Evolutionary conservation across 2,888 invertebrate genomes (phyloP), one percentile per base, ranked within the genome.

Genomic region (Aspidapion aeneum): DNA sequence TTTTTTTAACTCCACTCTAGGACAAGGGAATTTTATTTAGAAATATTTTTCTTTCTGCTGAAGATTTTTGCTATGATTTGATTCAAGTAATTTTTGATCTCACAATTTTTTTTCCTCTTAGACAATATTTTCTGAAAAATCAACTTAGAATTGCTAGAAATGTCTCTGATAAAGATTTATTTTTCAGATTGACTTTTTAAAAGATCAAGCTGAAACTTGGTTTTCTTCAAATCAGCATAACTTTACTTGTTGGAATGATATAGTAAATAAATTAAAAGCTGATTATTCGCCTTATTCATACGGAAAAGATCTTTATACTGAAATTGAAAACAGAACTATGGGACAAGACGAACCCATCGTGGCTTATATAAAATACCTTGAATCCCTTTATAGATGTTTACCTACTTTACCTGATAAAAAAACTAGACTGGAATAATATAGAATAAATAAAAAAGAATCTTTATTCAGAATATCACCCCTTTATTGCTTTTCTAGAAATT

Each of bases 241-340:
- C 3, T 48, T 61, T 48, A 21, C n/a, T 19, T 16, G 48, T 19
- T 61, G 61, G 61, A 19, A 57, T 49, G 55, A 61, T 1, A 7
- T 56, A 9, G 56, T 52, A 17, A 2, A 17, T 3, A 18, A 59
- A 21, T 20, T 59, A 5, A 59, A 51, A 18, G 1, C n/a, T n/a
- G 52, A 16, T 21, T 59, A 51, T 17, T 35, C 12, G 35, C 35
- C 35, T 35, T 35, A 35, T 12, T 7, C 35, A 7, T 35, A 35
- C 12, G 35, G 12, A 35, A 7, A 3, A 7, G 35, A 35, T 35
- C 3, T 35, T 12, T 7, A 7, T 3, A 12, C 5, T 20, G 52
- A 59, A 21, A 59, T 59, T 52, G 5, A 17, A 16, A 16, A 18
- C 7, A 18, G 58, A 12, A 58, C 2, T 12, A 18, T 19, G 12